Conservation (phyloP, 2,888 invertebrate genomes). For the Drosophila antonietae region DNA sequence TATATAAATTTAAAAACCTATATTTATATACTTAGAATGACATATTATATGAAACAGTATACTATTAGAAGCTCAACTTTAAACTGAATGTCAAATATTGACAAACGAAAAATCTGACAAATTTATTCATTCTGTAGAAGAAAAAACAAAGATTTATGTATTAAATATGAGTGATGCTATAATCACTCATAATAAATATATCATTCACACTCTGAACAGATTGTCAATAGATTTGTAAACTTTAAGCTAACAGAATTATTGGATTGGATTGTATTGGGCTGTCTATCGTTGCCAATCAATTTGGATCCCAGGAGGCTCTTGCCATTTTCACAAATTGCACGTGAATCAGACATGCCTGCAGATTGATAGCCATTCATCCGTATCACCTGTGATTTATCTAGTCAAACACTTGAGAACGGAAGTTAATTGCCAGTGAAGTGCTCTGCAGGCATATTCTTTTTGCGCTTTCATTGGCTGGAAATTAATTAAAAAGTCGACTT, state of each 20-base stretch:
- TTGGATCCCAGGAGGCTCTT: neutral
- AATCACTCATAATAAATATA: neutral
- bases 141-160: neutral
- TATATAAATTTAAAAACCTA: neutral
- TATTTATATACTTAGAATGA: neutral
- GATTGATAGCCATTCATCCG: slow-evolving; percentile 29
- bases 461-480: slow-evolving; percentile 14
- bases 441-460: slow-evolving; percentile 25
- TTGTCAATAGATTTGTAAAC: neutral
- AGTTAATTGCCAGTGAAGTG: slow-evolving; percentile 49
- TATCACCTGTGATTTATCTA: slow-evolving; percentile 1
- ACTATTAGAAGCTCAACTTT: neutral
- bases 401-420: slow-evolving; percentile 45
- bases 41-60: neutral
- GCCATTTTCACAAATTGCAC: slow-evolving; percentile 1
- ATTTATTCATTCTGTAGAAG: neutral
- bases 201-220: neutral
- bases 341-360: slow-evolving; percentile 18
- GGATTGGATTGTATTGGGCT: neutral
- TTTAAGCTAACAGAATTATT: neutral
- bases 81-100: neutral
- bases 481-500: slow-evolving; percentile 45
- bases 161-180: neutral
- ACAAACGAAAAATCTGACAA: neutral
- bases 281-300: neutral